These are phyloP conservation scores for Drosophila nr. perissopoda DNA, from an alignment of 2,888 invertebrate species.

Conservation along the genomic window DNA sequence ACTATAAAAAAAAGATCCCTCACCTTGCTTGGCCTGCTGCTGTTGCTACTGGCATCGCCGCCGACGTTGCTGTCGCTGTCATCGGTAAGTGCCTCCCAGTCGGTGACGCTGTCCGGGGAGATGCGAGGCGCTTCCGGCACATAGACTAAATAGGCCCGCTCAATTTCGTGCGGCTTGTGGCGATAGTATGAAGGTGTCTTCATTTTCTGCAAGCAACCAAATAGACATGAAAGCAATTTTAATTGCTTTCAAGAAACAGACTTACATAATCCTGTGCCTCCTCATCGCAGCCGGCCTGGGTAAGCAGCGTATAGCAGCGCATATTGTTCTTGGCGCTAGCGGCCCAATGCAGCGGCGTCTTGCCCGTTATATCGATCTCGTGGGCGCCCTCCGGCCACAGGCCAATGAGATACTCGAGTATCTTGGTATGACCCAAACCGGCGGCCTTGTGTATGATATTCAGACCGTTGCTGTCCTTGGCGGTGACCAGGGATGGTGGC, in stretches of 20 bases:
- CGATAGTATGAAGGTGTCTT: conserved; percentile 92
- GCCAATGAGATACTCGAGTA: conserved; percentile 90
- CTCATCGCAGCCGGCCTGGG: conserved; percentile 93
- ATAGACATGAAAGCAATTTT: conserved; percentile 44
- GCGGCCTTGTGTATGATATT: conserved; percentile 96
- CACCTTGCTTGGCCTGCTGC: conserved; percentile 72
- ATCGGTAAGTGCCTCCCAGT: conserved; percentile 86
- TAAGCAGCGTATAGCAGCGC: conserved; percentile 91
- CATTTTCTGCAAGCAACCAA: conserved; percentile 88
- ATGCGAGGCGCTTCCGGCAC: conserved; percentile 93
- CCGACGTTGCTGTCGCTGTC: conserved; percentile 60
- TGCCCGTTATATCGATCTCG: conserved; percentile 91
- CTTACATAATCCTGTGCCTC: conserved; percentile 93
- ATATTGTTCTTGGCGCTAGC: conserved; percentile 92
- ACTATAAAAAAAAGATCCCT: not conserved
- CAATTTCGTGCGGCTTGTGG: conserved; percentile 91
- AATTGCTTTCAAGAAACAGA: conserved; percentile 41
- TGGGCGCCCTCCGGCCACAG: conserved; percentile 89
- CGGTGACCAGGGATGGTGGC: conserved; percentile 89
- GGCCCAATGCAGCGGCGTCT: conserved; percentile 95
- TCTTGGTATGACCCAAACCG: conserved; percentile 91
- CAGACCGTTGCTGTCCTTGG: conserved; percentile 92
- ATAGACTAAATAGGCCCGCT: conserved; percentile 88
- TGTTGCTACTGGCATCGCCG: conserved; percentile 58
- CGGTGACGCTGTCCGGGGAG: conserved; percentile 89